phyloP scores from a whole-genome alignment of 2,797 vertebrate species.

The Myoxocephalus aenaeus region DNA sequence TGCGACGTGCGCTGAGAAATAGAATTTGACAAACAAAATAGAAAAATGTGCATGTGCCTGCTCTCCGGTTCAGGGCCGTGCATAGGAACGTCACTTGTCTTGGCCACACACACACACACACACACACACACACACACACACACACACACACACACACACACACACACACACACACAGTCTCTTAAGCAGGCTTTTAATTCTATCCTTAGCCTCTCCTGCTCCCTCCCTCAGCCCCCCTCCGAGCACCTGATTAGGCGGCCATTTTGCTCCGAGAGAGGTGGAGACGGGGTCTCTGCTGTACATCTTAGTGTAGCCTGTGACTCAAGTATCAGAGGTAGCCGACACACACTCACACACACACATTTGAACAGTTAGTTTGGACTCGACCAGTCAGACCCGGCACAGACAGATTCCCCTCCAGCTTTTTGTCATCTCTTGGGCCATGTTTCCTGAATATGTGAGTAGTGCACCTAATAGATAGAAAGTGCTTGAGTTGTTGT shows the following conservation, averaged over 20 bases:
- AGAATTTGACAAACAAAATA: background rate
- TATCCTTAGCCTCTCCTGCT: conserved; percentile 73
- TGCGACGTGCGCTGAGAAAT: background rate
- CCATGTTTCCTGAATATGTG: conserved; percentile 77
- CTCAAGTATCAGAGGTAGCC: conserved; percentile 8
- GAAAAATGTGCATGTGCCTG: conserved; percentile 13
- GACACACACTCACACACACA: background rate
- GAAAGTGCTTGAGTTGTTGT: background rate
- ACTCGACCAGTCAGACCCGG: background rate
- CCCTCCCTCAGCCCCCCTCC: conserved; percentile 24
- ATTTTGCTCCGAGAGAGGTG: conserved; percentile 62
- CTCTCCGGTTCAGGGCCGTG: conserved; percentile 28
- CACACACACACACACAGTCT: conserved; percentile 31
- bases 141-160: conserved; percentile 28
- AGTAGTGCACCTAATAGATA: conserved; percentile 50
- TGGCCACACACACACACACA: conserved; percentile 41
- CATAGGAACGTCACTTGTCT: conserved; percentile 42
- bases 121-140: background rate
- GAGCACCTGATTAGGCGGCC: conserved; percentile 59
- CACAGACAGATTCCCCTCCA: conserved; percentile 25
- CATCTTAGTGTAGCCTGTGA: conserved; percentile 7
- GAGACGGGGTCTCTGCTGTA: conserved; percentile 26
- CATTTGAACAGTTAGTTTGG: conserved; percentile 3
- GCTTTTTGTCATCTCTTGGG: conserved; percentile 53
- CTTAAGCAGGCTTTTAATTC: conserved; percentile 83